Evolutionary conservation across 2,797 vertebrate species (phyloP), one percentile per base, ranked within the genome.

Genomic region (Sebastolobus alascanus): DNA sequence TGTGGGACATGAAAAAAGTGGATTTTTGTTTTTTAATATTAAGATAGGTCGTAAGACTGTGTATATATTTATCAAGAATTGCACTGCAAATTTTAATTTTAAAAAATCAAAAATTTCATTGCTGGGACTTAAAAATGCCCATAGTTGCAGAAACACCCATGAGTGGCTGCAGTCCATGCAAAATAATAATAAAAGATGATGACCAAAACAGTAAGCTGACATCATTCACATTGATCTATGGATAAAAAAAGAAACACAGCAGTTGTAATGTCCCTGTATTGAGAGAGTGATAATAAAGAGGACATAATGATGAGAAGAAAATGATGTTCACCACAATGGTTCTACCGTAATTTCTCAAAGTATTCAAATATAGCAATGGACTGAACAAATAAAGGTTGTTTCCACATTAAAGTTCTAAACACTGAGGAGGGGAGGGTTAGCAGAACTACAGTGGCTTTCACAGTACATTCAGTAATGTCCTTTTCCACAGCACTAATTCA

Each of bases 221-320:
- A 27, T 67, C 40, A 46, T 31, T 80, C 31, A 75, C 59, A 50
- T 8, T 59, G 43, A 82, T 52, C 61, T 22, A 70, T 75, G 68
- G 54, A 50, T 29, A 40, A 56, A 20, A 65, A 59, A 27, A 46
- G 22, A 69, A 65, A 66, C 35, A 63, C 37, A 68, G 50, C 14
- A 43, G 67, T 29, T 27, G 16, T 13, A 2, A 68, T 77, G 67
- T 37, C 2, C 60, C 65, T 81, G 59, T 55, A 8, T 31, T 74
- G 64, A 84, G 52, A 82, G 33, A 77, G 70, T 75, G 82, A 72
- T 13, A 54, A 68, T 61, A 73, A 72, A 52, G 38, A 73, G 22
- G n/a, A 79, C n/a, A 86, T 38, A 55, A 66, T 37, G 58, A 84
- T 72, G 70, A 80, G 73, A 43, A 35, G 35, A 73, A 67, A 60